These are phyloP conservation scores for Coptotermes formosanus DNA, from an alignment of 1,140 invertebrate species.

Conservation along the genomic window DNA sequence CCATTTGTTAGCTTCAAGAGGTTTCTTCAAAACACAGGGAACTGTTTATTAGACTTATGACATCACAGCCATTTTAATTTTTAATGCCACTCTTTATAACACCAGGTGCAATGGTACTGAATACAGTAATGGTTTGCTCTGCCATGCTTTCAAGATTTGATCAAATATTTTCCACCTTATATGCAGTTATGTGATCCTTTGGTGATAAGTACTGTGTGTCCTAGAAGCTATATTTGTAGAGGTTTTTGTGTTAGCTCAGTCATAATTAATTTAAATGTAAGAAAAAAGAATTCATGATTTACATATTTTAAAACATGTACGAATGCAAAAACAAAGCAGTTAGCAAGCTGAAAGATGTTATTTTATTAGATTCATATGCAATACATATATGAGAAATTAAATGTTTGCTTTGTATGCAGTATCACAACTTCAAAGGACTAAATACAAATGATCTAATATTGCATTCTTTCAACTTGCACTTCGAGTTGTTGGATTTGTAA, in stretches of 20 bases:
- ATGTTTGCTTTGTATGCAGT: too few species aligned
- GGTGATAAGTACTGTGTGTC: neutral
- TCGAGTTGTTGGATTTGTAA: neutral
- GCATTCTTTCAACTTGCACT: neutral
- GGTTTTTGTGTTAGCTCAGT: neutral
- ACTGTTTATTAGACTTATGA: too few species aligned
- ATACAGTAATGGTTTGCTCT: too few species aligned
- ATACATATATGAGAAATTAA: neutral
- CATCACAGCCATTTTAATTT: too few species aligned
- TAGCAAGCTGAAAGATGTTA: neutral
- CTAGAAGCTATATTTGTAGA: constrained; percentile 4
- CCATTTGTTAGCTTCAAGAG: too few species aligned
- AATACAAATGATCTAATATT: neutral
- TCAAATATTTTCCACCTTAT: neutral
- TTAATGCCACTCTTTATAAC: too few species aligned
- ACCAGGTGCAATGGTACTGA: too few species aligned
- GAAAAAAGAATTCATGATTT: neutral
- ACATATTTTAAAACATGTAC: neutral
- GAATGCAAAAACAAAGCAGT: neutral
- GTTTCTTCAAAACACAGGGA: too few species aligned
- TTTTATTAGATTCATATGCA: neutral
- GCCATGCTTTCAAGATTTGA: too few species aligned
- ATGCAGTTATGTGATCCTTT: neutral
- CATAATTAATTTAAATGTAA: neutral
- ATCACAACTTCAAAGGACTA: neutral